Conservation (phyloP, 1,140 invertebrate genomes). For the Leptestheria dahalacensis region DNA sequence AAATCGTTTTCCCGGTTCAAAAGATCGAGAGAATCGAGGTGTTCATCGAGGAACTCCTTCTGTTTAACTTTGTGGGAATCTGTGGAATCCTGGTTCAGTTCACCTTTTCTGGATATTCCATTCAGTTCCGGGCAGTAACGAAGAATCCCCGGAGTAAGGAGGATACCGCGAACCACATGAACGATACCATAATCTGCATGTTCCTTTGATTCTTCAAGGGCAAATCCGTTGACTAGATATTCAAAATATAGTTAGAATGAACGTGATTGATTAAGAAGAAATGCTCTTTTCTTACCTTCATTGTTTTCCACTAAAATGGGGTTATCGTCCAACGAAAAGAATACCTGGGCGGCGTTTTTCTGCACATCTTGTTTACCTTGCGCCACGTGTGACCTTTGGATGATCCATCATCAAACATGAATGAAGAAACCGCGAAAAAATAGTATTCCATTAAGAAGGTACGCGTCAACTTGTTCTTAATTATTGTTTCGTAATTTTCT, state of each 20-base stretch:
- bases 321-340: neutral
- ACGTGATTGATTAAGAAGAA: neutral
- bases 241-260: neutral
- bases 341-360: neutral
- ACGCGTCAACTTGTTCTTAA: too few species aligned
- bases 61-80: neutral
- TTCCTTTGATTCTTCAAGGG: too few species aligned
- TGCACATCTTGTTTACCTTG: neutral
- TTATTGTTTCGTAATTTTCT: too few species aligned
- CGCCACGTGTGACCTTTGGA: neutral
- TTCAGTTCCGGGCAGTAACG: neutral
- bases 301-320: neutral
- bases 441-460: too few species aligned
- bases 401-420: neutral
- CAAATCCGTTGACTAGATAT: neutral
- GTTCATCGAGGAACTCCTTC: neutral
- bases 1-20: neutral
- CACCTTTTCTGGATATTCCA: neutral
- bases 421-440: constrained; percentile 1
- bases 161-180: too few species aligned
- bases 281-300: neutral
- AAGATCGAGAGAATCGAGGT: neutral
- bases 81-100: neutral
- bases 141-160: too few species aligned
- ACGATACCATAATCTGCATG: too few species aligned